These are phyloP conservation scores for Amiota communis DNA, from an alignment of 2,888 invertebrate species.

Conservation along the genomic window DNA sequence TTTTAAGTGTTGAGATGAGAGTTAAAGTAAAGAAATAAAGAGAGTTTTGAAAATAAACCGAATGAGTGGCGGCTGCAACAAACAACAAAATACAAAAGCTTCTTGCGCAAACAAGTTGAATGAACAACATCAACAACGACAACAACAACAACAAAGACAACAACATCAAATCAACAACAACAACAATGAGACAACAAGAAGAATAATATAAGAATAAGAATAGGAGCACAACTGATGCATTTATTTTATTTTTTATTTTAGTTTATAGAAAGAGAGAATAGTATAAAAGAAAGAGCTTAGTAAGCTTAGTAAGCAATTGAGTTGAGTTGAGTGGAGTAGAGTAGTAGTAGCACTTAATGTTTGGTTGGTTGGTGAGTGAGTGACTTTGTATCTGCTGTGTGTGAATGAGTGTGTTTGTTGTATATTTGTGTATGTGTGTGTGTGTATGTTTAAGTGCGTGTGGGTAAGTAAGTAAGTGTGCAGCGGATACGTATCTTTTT, in stretches of 20 bases:
- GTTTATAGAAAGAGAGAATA: neutral
- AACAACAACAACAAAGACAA: conserved; percentile 41
- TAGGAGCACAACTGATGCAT: conserved; percentile 47
- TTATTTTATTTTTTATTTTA: too few relatives aligned
- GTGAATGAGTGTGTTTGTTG: conserved; percentile 5
- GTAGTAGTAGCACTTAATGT: conserved; percentile 4
- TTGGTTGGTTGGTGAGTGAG: neutral
- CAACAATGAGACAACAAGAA: conserved; percentile 57
- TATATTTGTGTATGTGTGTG: neutral
- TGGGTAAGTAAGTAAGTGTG: neutral
- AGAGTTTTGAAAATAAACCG: conserved; percentile 4
- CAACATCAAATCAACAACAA: conserved; percentile 42
- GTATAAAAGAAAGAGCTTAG: neutral
- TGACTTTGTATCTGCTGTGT: neutral
- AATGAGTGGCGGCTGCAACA: conserved; percentile 33
- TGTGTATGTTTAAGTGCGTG: neutral
- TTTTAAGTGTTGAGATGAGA: neutral
- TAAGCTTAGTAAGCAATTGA: neutral
- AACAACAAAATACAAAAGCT: conserved; percentile 34
- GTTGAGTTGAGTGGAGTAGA: neutral
- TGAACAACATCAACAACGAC: conserved; percentile 39
- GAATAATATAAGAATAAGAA: conserved; percentile 19
- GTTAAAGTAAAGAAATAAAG: neutral
- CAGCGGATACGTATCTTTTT: too few relatives aligned
- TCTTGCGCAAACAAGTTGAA: conserved; percentile 55